Evolutionary conservation across 2,888 invertebrate genomes (phyloP), one percentile per base, ranked within the genome.

Genomic region (Sturmia bella): DNA sequence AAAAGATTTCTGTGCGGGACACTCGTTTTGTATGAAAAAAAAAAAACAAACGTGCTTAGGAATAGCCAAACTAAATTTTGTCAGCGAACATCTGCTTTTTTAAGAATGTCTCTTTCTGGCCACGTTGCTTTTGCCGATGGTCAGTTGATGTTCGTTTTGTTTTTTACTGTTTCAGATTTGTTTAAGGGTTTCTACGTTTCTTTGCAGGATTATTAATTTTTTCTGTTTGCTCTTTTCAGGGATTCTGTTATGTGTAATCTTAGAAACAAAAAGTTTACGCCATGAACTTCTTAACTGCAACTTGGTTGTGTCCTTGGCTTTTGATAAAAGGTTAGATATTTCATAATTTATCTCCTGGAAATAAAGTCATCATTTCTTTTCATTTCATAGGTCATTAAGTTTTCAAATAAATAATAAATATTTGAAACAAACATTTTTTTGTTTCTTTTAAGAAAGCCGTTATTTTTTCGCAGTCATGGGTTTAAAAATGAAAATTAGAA

Each of bases 11-110:
- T 32, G 54, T 48, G 15, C 41, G 68, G 75, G 74, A 83, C 70
- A 83, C 75, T 61, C 70, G 19, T 48, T 79, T 72, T 50, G 15
- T 37, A 15, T n/a, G 21, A 12, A 43, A 57, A 27, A 24, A 43
- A 41, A 19, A 41, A 2, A 45, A 39, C 39, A 75, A 54, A 81
- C 72, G 74, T 76, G 72, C 72, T 83, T 84, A 87, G 80, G 86
- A 83, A 85, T 84, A 83, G 57, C 32, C 21, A 61, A 57, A 32
- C 43, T 64, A 66, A 70, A 50, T 56, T 76, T 73, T 76, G 64
- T 68, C 43, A 76, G 41, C 61, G 45, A 59, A 82, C 85, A 85
- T 83, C 85, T 84, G 85, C 84, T 77, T 59, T 68, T 52, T 24
- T 41, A 56, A 39, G 52, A 24, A 52, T 50, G 73, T 69, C 77